Percentiles rank a stretch among this genome's conserved stretches.
These are phyloP conservation scores for Phoxinus phoxinus DNA, from an alignment of 2,113 vertebrate species.

Conservation along the genomic window DNA sequence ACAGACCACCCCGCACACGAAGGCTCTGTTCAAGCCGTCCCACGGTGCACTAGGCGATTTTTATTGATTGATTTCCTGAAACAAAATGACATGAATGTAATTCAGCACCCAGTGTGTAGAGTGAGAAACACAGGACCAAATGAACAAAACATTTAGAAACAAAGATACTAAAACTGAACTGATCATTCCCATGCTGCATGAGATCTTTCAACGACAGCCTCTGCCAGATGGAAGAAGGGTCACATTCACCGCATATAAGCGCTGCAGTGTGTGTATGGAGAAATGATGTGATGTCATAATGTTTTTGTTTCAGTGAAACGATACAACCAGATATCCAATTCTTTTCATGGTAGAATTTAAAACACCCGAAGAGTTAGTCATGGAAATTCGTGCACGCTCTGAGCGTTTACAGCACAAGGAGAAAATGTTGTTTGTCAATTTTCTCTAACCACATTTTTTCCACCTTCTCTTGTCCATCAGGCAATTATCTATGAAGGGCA, in stretches of 20 bases:
- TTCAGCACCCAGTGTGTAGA: constrained; percentile 13
- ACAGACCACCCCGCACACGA: constrained; percentile 12
- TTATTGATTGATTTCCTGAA: constrained; percentile 48
- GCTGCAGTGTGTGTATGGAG: constrained; percentile 19
- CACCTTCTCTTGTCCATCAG: constrained; percentile 41
- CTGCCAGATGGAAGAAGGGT: constrained; percentile 57
- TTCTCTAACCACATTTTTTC: constrained; percentile 26
- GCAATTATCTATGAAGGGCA: constrained; percentile 60
- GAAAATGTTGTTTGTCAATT: constrained; percentile 21
- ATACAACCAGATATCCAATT: constrained; percentile 31
- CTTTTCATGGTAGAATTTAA: constrained; percentile 31
- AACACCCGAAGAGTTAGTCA: constrained; percentile 16
- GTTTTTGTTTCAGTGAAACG: constrained; percentile 44
- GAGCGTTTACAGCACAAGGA: neutral
- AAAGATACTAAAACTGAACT: constrained; percentile 43
- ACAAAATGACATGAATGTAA: constrained; percentile 45
- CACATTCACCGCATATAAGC: constrained; percentile 40
- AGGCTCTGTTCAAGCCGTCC: constrained; percentile 31
- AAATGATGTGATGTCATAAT: constrained; percentile 50
- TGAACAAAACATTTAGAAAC: constrained; percentile 15
- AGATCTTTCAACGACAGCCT: constrained; percentile 46
- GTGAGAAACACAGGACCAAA: neutral
- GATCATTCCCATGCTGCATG: constrained; percentile 58
- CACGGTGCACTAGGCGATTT: constrained; percentile 30
- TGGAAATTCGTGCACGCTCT: constrained; percentile 27